Conservation (phyloP, 1,140 invertebrate species). For the Amyelois transitella region DNA sequence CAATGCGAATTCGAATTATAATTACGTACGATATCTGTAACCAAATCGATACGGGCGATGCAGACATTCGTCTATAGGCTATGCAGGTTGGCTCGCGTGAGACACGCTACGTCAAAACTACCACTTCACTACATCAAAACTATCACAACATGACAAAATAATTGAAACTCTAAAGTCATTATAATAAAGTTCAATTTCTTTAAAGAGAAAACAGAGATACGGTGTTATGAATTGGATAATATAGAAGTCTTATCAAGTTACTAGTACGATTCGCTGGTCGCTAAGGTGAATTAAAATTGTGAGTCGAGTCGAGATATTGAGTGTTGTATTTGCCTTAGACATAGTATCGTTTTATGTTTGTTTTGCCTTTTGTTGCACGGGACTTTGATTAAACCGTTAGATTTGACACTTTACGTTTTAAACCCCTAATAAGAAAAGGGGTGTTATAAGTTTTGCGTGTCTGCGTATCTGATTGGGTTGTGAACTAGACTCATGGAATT, state of each 20-base stretch:
- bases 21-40: constrained; percentile 31
- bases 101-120: constrained; percentile 32
- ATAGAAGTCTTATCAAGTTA: constrained; percentile 39
- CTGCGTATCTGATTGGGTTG: too few species aligned
- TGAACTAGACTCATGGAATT: too few species aligned
- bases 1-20: constrained; percentile 17
- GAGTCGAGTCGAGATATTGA: constrained; percentile 26
- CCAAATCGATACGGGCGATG: constrained; percentile 42
- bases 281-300: constrained; percentile 21
- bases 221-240: not conserved
- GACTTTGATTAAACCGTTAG: not conserved
- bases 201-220: not conserved
- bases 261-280: constrained; percentile 36
- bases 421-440: too few species aligned
- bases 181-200: constrained; percentile 7
- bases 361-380: constrained; percentile 16
- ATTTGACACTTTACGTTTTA: not conserved
- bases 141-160: constrained; percentile 2
- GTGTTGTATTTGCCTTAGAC: constrained; percentile 1
- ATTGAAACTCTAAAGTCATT: constrained; percentile 1
- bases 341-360: not conserved
- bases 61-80: constrained; percentile 40
- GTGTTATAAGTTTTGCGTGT: too few species aligned
- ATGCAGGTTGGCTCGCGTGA: constrained; percentile 35
- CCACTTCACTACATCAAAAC: not conserved